Conservation (phyloP, 2,113 vertebrate species). For the Phocoena phocoena region DNA sequence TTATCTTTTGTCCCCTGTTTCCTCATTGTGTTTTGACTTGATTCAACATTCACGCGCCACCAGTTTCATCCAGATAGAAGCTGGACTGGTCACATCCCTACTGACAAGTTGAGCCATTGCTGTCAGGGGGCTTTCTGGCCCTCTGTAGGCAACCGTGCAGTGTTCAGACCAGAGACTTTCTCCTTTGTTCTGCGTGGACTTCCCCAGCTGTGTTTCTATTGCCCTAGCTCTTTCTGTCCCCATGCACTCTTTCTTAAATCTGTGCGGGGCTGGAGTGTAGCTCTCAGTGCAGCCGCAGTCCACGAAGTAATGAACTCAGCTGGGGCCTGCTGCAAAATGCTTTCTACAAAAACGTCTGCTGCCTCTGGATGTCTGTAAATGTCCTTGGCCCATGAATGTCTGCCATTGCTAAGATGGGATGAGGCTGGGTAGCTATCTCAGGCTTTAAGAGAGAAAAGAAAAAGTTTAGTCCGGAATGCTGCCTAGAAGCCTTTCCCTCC, state of each 20-base stretch:
- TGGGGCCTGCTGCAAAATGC: conserved; percentile 35
- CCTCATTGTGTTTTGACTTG: conserved; percentile 53
- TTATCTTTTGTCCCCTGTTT: conserved; percentile 48
- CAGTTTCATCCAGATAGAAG: not conserved
- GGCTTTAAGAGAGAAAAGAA: conserved; percentile 56
- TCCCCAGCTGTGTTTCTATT: conserved; percentile 48
- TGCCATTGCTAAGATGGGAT: conserved; percentile 31
- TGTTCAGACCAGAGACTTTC: conserved; percentile 30
- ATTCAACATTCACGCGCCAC: not conserved
- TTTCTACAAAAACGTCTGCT: conserved; percentile 50
- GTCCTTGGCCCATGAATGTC: conserved; percentile 21
- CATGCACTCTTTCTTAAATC: conserved; percentile 44
- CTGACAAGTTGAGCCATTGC: conserved; percentile 14
- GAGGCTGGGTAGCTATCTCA: conserved; percentile 12
- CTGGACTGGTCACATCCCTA: not conserved
- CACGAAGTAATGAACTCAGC: conserved; percentile 54
- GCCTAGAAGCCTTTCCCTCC: not conserved
- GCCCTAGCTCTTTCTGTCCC: conserved; percentile 14
- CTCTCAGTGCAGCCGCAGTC: conserved; percentile 21
- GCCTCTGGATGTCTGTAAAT: conserved; percentile 48
- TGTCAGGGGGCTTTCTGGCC: conserved; percentile 7
- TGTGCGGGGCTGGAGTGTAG: not conserved
- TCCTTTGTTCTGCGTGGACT: conserved; percentile 31
- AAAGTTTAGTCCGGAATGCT: conserved; percentile 8
- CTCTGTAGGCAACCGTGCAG: not conserved